Percentiles rank a stretch among this genome's conserved stretches.
Evolutionary conservation across 1,140 invertebrate species (phyloP).

Genomic region (Drosophila aff.): DNA sequence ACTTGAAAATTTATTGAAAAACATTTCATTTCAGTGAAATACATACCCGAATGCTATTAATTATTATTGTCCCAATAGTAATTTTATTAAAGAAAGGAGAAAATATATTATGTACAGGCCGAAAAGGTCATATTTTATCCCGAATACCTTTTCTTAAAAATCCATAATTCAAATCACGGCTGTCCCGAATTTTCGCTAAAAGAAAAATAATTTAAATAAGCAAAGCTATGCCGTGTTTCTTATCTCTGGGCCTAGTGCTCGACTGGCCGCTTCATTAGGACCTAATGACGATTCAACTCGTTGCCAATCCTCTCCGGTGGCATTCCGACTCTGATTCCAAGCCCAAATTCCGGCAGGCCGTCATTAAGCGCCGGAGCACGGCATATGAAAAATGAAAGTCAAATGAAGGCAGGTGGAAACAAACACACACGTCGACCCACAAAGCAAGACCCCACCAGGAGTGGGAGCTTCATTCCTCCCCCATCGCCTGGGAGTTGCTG

Average conservation of each 20-base stretch:
- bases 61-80: neutral
- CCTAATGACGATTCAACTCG: constrained; percentile 60
- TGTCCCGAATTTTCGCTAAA: constrained; percentile 1
- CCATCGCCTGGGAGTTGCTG: constrained; percentile 59
- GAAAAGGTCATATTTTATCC: neutral
- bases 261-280: constrained; percentile 58
- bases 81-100: neutral
- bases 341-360: constrained; percentile 34
- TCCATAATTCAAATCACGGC: constrained; percentile 19
- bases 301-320: constrained; percentile 16
- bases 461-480: constrained; percentile 10
- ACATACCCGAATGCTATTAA: neutral
- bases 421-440: constrained; percentile 36
- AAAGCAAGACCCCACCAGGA: constrained; percentile 4
- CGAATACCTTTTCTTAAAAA: neutral
- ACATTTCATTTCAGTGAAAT: fast-evolving
- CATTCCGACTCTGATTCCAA: constrained; percentile 17
- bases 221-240: constrained; percentile 29
- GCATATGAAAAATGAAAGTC: constrained; percentile 76
- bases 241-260: constrained; percentile 26
- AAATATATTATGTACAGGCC: neutral
- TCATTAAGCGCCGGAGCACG: constrained; percentile 63
- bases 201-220: constrained; percentile 35
- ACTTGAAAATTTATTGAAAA: too few relatives aligned
- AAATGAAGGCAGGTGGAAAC: constrained; percentile 36